A percentile compares a stretch with the other conserved stretches of the same genome.
Evolutionary conservation across 1,140 invertebrate species (phyloP).

Genomic region (Drosophila sechellia): DNA sequence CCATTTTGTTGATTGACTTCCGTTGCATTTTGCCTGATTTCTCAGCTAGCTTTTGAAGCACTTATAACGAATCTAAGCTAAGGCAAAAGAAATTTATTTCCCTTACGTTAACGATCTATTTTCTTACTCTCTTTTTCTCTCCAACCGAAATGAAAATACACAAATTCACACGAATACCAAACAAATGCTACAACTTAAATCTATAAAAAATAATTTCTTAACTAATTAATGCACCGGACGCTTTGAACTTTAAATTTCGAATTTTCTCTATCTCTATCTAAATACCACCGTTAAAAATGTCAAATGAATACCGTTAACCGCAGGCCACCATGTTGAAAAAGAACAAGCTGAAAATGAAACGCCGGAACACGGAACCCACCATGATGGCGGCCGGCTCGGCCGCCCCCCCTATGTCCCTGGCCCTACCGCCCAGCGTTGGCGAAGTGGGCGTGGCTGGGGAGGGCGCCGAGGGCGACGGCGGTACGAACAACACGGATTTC

Average conservation of each 20-base stretch:
- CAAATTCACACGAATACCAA: slow-evolving; percentile 25
- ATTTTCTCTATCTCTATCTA: slow-evolving; percentile 7
- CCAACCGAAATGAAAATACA: slow-evolving; percentile 34
- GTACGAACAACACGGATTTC: slow-evolving; percentile 85
- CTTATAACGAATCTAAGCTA: slow-evolving; percentile 35
- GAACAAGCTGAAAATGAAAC: slow-evolving; percentile 97
- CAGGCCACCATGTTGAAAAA: slow-evolving; percentile 95
- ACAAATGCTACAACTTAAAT: slow-evolving; percentile 8
- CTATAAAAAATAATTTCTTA: slow-evolving; percentile 28
- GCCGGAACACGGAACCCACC: slow-evolving; percentile 95
- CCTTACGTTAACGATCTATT: slow-evolving; percentile 62
- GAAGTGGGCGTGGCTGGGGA: slow-evolving; percentile 85
- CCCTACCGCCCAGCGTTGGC: slow-evolving; percentile 85
- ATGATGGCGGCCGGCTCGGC: slow-evolving; percentile 90
- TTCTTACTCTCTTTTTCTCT: slow-evolving; percentile 57
- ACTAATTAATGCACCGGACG: slow-evolving; percentile 60
- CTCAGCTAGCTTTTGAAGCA: slow-evolving; percentile 48
- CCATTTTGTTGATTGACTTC: slow-evolving; percentile 58
- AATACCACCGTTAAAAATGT: slow-evolving; percentile 4
- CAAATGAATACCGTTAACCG: slow-evolving; percentile 24
- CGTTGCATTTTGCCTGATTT: slow-evolving; percentile 76
- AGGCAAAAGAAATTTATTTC: slow-evolving; percentile 46
- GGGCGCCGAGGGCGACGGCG: slow-evolving; percentile 84
- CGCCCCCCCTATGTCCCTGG: slow-evolving; percentile 85
- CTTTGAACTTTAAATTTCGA: slow-evolving; percentile 7